Base-by-base conservation (phyloP, 2,888 invertebrate genomes). In the Cheilosia soror region DNA sequence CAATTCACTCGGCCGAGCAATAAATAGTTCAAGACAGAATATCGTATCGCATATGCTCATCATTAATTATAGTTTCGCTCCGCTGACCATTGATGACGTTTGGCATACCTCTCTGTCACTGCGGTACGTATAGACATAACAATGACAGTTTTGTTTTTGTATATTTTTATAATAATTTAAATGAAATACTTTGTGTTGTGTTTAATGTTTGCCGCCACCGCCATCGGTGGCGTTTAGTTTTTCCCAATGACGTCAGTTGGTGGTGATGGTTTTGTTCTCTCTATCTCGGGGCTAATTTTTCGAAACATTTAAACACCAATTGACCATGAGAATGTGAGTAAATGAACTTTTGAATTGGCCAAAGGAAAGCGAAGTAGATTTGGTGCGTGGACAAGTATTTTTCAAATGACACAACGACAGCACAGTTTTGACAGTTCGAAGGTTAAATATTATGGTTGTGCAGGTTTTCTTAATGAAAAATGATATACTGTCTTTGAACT, bases 11-110 rank as follows among this genome's bases (percentile, higher is more conserved):
- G 47, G n/a, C 9, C n/a, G 29, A 33, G 11, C 31, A 49, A 58
- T 69, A 58, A 33, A 58, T 69, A 5, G 13, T 37, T 55, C 25
- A 58, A 69, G 47, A 71, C 57, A 33, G 58, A 72, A 33, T 73
- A 75, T 75, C 31, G 66, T 9, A 68, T 42, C 40, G 31, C 60
- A 77, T 77, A 40, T 77, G 71, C 60, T 82, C 81, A 77, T 82
- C 65, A 71, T 77, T 82, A 77, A 72, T 82, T 82, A 65, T 77
- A 66, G 71, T 44, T 60, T 55, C 58, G 58, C 13, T 66, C 47
- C 13, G 65, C 47, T 66, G 51, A 25, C 42, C 60, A 49, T n/a
- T 53, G 51, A 31, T 66, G 58, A 76, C 71, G 81, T 68, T 37
- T 11, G 42, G 20, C 47, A 55, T 25, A 20, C 7, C 49, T 27